Percentiles rank a stretch among this genome's conserved stretches.
Evolutionary conservation across 2,113 vertebrate species (phyloP).

Genomic region (Neomonachus schauinslandi): DNA sequence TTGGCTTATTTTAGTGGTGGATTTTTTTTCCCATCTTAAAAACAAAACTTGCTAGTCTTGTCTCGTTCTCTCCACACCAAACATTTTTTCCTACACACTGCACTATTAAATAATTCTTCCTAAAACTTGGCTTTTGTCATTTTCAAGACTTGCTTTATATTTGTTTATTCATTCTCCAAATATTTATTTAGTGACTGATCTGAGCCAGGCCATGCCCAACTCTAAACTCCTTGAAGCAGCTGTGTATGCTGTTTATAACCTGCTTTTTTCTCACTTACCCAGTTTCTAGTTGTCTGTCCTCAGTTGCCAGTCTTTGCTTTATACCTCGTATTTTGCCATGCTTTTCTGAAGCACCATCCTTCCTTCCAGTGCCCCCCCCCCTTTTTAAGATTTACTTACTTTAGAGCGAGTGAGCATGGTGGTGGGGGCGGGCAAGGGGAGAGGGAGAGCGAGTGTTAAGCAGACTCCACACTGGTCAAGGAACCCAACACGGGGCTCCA

Average conservation of each 20-base stretch:
- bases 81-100: not conserved
- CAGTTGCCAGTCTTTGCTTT: not conserved
- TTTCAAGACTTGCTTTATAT: not conserved
- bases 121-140: not conserved
- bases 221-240: not conserved
- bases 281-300: not conserved
- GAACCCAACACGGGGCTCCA: not conserved
- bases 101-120: not conserved
- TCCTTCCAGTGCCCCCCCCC: not conserved
- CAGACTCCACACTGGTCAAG: not conserved
- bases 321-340: not conserved
- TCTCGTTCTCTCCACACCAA: not conserved
- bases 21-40: conserved; percentile 42
- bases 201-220: not conserved
- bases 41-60: conserved; percentile 31
- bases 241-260: not conserved
- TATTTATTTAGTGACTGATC: not conserved
- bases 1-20: not conserved
- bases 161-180: conserved; percentile 32
- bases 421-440: not conserved
- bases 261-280: not conserved
- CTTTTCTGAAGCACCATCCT: not conserved
- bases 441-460: not conserved
- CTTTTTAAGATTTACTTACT: not conserved
- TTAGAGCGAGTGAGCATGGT: not conserved